Evolutionary conservation across 2,797 vertebrate genomes (phyloP).

Genomic region (Hozukius guyotensis): DNA sequence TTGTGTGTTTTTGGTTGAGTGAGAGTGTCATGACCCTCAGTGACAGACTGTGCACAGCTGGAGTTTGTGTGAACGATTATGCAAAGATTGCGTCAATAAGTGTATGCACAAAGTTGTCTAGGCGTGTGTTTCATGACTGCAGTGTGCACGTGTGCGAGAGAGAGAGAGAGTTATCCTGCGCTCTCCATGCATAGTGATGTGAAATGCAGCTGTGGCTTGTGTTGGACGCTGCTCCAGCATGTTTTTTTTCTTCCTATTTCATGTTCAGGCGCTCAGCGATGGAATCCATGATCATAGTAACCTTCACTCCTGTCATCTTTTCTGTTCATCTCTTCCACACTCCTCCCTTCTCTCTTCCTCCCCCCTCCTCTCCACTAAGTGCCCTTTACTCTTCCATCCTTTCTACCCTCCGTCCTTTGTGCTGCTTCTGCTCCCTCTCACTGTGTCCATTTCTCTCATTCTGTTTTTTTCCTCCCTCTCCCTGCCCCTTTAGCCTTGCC

Average conservation of each 20-base stretch:
- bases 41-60: conserved; percentile 62
- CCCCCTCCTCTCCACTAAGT: conserved; percentile 35
- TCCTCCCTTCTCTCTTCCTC: conserved; percentile 40
- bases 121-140: conserved; percentile 36
- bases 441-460: conserved; percentile 62
- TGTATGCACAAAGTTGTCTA: conserved; percentile 23
- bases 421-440: conserved; percentile 48
- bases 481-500: conserved; percentile 76
- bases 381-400: conserved; percentile 56
- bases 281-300: conserved; percentile 73
- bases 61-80: conserved; percentile 54
- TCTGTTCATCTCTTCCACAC: conserved; percentile 58
- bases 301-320: conserved; percentile 73
- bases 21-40: conserved; percentile 66
- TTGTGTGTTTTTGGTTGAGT: conserved; percentile 71
- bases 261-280: conserved; percentile 69
- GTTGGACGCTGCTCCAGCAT: conserved; percentile 73
- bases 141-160: conserved; percentile 34
- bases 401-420: conserved; percentile 42
- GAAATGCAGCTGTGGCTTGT: conserved; percentile 83
- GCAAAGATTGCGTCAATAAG: conserved; percentile 58
- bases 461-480: conserved; percentile 51
- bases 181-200: conserved; percentile 73
- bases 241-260: conserved; percentile 69
- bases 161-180: conserved; percentile 47